Evolutionary conservation across 2,797 vertebrate genomes (phyloP).

Genomic region (Todus mexicanus): DNA sequence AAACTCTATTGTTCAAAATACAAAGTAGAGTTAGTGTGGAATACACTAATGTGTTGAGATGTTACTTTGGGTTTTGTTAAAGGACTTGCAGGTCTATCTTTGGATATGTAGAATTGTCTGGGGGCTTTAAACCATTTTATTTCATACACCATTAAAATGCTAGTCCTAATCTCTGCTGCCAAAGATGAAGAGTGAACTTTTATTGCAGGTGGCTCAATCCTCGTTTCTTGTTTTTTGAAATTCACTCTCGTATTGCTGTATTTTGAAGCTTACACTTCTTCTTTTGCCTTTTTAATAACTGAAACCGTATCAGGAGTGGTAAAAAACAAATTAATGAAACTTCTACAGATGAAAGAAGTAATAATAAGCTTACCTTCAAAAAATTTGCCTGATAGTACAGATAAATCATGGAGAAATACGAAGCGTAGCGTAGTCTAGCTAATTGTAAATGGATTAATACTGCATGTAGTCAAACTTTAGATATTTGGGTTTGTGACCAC

Average conservation of each 20-base stretch:
- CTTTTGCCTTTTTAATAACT: constrained; percentile 61
- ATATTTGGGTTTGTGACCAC: constrained; percentile 71
- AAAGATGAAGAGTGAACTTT: constrained; percentile 29
- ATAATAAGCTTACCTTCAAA: constrained; percentile 60
- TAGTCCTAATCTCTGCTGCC: constrained; percentile 52
- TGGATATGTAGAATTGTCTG: constrained; percentile 4
- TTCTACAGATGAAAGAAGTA: constrained; percentile 52
- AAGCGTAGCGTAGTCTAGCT: constrained; percentile 63
- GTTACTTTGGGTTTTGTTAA: constrained; percentile 11
- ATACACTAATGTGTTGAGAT: constrained; percentile 9
- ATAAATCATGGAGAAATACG: constrained; percentile 69
- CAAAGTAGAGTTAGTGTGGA: constrained; percentile 12
- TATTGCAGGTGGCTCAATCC: constrained; percentile 1
- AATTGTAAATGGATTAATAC: constrained; percentile 77
- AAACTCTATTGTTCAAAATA: constrained; percentile 51
- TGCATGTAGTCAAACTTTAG: constrained; percentile 63
- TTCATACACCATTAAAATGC: constrained; percentile 51
- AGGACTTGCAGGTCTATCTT: not conserved
- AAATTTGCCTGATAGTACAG: constrained; percentile 51
- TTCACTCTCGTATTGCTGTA: constrained; percentile 12
- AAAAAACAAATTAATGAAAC: constrained; percentile 42
- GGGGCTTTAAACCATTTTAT: constrained; percentile 40
- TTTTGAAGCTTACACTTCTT: constrained; percentile 38
- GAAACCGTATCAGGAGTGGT: constrained; percentile 7
- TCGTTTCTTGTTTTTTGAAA: constrained; percentile 45